Evolutionary conservation across 2,888 invertebrate genomes (phyloP).

Genomic region (Drosophila formosana): DNA sequence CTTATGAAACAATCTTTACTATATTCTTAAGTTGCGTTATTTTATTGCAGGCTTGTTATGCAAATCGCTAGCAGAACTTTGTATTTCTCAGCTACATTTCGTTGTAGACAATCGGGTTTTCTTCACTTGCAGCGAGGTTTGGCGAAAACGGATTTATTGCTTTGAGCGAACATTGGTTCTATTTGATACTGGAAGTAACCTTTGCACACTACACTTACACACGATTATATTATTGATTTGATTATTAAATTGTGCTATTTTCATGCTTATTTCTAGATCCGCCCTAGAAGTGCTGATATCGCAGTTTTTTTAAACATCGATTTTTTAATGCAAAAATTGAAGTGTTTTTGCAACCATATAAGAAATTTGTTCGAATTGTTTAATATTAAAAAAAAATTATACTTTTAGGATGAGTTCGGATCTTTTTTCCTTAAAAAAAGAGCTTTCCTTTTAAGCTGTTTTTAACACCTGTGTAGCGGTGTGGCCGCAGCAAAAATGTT

Average conservation of each 20-base stretch:
- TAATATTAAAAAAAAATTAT: not conserved
- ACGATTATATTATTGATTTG: slow-evolving; percentile 17
- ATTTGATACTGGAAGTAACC: slow-evolving; percentile 1
- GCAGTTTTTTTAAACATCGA: too few species aligned
- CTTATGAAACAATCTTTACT: not conserved
- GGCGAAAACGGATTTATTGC: slow-evolving; percentile 19
- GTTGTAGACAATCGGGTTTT: slow-evolving; percentile 16
- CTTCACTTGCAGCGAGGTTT: slow-evolving; percentile 6
- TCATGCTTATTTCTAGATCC: slow-evolving; percentile 46
- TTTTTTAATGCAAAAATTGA: too few species aligned
- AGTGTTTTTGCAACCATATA: not conserved
- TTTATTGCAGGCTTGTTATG: not conserved
- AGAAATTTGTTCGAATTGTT: not conserved
- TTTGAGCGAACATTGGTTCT: slow-evolving; percentile 9
- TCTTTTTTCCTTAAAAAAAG: slow-evolving; percentile 2
- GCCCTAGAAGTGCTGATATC: slow-evolving; percentile 28
- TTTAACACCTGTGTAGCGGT: not conserved
- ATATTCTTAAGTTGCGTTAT: not conserved
- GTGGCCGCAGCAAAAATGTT: not conserved
- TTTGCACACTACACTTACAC: not conserved
- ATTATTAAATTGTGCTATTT: slow-evolving; percentile 32
- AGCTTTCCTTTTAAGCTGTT: not conserved
- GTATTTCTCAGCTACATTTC: slow-evolving; percentile 23
- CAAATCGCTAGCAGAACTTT: slow-evolving; percentile 4
- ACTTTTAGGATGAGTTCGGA: slow-evolving; percentile 1